phyloP scores from a whole-genome alignment of 2,113 vertebrate species.

The Recurvirostra avosetta region DNA sequence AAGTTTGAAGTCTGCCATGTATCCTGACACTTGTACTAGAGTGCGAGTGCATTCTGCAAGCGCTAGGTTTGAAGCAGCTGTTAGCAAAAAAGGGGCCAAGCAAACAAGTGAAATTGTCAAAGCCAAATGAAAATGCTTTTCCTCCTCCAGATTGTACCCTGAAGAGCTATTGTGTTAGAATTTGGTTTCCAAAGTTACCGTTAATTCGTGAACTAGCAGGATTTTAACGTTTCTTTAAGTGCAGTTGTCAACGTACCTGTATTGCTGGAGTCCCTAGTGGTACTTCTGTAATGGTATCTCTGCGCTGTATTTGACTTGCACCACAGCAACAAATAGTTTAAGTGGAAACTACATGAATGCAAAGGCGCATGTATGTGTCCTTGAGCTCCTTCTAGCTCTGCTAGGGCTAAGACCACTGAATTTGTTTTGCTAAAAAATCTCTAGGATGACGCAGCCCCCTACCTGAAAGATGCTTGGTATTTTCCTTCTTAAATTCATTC shows the following conservation, averaged over 20 bases:
- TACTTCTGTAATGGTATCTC: not conserved
- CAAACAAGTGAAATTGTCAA: not conserved
- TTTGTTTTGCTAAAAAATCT: not conserved
- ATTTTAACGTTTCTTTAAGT: not conserved
- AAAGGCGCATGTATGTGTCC: not conserved
- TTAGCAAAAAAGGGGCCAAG: not conserved
- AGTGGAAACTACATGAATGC: not conserved
- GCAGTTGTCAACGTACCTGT: not conserved
- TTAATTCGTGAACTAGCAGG: not conserved
- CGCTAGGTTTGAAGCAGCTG: not conserved
- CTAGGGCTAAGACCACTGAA: not conserved
- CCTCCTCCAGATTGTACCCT: not conserved
- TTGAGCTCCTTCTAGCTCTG: not conserved
- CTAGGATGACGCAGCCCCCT: not conserved
- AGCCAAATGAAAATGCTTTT: constrained; percentile 29
- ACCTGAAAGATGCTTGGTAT: not conserved
- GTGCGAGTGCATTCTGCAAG: not conserved
- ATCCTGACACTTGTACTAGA: not conserved
- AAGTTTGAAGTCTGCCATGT: not conserved
- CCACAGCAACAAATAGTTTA: not conserved
- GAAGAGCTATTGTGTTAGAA: not conserved
- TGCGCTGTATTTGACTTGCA: not conserved
- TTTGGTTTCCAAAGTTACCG: not conserved
- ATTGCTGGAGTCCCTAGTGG: not conserved
- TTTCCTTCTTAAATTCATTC: not conserved